A percentile compares a stretch with the other conserved stretches of the same genome.
Evolutionary conservation across 2,888 invertebrate genomes (phyloP).

Genomic region (Poecilobothrus nobilitatus): DNA sequence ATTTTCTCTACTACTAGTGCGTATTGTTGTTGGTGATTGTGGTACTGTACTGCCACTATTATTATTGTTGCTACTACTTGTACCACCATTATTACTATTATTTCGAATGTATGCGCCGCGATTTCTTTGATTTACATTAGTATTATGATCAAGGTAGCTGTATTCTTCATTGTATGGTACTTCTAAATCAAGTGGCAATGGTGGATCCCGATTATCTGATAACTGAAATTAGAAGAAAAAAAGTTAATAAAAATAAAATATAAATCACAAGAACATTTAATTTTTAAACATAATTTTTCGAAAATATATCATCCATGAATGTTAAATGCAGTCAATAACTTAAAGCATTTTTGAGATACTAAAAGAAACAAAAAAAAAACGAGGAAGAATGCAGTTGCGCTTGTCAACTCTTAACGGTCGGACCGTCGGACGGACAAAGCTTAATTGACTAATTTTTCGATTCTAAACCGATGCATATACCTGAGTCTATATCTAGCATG

Average conservation of each 20-base stretch:
- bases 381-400: too few species aligned
- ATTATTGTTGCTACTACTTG: constrained; percentile 10
- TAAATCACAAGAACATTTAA: constrained; percentile 2
- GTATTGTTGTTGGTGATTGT: constrained; percentile 16
- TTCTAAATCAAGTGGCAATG: constrained; percentile 57
- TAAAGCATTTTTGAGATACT: too few species aligned
- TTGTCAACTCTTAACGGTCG: too few species aligned
- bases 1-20: constrained; percentile 17
- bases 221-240: constrained; percentile 24
- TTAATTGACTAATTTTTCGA: too few species aligned
- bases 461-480: too few species aligned
- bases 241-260: constrained; percentile 6
- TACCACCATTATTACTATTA: constrained; percentile 26
- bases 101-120: constrained; percentile 14
- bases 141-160: constrained; percentile 44
- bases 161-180: constrained; percentile 57
- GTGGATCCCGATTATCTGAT: constrained; percentile 48
- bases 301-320: not conserved
- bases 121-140: constrained; percentile 28
- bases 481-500: too few species aligned
- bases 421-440: too few species aligned
- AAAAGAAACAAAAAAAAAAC: too few species aligned
- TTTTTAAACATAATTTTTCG: not conserved
- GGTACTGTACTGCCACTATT: not conserved
- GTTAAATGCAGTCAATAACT: too few species aligned